Evolutionary conservation across 2,888 invertebrate species (phyloP).

Genomic region (Eupelmus urozonus): DNA sequence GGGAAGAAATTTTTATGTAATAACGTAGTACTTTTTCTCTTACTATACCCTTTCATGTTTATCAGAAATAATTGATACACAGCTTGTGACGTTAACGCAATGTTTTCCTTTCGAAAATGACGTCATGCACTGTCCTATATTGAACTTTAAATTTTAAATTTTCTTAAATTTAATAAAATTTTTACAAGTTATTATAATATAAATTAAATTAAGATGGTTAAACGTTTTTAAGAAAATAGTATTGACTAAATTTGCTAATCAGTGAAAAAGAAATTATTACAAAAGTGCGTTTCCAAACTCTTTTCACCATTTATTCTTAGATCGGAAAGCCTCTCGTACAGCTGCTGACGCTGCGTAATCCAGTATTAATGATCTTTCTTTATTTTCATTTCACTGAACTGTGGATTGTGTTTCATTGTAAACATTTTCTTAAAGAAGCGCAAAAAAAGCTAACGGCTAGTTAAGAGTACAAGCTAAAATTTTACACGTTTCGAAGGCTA

Average conservation of each 20-base stretch:
- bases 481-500: background rate
- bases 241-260: too few species aligned
- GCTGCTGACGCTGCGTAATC: conserved; percentile 27
- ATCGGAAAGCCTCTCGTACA: background rate
- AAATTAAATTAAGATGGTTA: too few species aligned
- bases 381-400: background rate
- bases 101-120: background rate
- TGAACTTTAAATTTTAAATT: background rate
- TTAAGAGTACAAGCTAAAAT: too few species aligned
- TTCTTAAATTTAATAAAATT: background rate
- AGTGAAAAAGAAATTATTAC: too few species aligned
- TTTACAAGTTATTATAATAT: background rate
- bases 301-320: conserved; percentile 27
- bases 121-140: background rate
- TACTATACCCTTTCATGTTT: too few species aligned
- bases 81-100: background rate
- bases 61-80: background rate
- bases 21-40: too few species aligned
- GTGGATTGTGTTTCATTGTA: background rate
- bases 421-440: background rate
- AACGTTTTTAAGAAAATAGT: too few species aligned
- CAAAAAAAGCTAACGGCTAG: background rate
- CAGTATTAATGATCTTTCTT: conserved; percentile 26
- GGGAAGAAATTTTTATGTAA: too few species aligned
- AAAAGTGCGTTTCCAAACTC: too few species aligned